A percentile compares a stretch with the other conserved stretches of the same genome.
Evolutionary conservation across 92 coral and sea anemone genomes (phyloP).

Genomic region (Umimayanthus chanpuru): DNA sequence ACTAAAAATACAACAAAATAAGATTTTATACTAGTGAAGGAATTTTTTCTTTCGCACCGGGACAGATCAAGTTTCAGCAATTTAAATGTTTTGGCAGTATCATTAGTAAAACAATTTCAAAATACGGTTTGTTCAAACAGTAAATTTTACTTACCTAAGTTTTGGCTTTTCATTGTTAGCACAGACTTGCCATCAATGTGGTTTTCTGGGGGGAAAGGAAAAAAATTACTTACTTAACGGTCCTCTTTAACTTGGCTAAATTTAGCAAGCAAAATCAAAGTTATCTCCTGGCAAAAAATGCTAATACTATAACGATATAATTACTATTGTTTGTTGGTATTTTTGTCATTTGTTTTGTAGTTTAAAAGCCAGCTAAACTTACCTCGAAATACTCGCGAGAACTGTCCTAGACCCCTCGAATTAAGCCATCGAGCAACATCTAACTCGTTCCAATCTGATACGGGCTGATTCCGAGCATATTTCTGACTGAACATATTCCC

Average conservation of each 20-base stretch:
- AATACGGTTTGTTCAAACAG: not conserved
- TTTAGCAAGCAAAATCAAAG: not conserved
- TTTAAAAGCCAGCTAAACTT: not conserved
- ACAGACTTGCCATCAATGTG: slow-evolving; percentile 34
- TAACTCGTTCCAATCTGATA: slow-evolving; percentile 34
- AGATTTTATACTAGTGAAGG: not conserved
- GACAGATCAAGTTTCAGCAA: not conserved
- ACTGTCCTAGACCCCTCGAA: slow-evolving; percentile 36
- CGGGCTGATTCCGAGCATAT: not conserved
- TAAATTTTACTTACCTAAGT: slow-evolving; percentile 2
- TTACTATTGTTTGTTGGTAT: not conserved
- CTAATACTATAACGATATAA: slow-evolving; percentile 3
- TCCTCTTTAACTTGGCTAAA: not conserved
- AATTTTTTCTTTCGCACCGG: not conserved
- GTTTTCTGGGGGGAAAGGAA: slow-evolving; percentile 14
- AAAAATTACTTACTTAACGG: not conserved
- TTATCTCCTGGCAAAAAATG: not conserved
- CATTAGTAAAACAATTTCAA: not conserved
- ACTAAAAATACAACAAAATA: not conserved
- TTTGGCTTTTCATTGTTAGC: not conserved
- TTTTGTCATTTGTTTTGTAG: not conserved
- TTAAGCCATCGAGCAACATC: slow-evolving; percentile 32
- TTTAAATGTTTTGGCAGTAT: not conserved
- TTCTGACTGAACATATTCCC: slow-evolving; percentile 36
- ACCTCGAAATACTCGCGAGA: slow-evolving; percentile 27